phyloP scores from a whole-genome alignment of 2,113 vertebrate genomes.

The Mastomys coucha region DNA sequence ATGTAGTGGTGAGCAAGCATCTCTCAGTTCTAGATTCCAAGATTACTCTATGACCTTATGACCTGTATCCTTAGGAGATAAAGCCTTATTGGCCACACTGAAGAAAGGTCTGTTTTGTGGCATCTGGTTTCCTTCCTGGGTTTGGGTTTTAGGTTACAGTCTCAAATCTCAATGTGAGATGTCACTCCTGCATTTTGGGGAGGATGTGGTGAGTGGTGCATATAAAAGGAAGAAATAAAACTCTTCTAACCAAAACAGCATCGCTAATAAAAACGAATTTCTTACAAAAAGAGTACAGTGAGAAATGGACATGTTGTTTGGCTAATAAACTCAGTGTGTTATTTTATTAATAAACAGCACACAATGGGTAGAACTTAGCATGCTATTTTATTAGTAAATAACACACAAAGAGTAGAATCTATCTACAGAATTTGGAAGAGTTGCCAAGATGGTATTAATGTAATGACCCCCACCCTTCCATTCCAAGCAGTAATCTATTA shows the following conservation, averaged over 20 bases:
- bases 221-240: not conserved
- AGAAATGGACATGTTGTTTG: not conserved
- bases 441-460: not conserved
- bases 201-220: not conserved
- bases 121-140: slow-evolving; percentile 22
- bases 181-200: not conserved
- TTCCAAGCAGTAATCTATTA: not conserved
- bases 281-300: not conserved
- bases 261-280: not conserved
- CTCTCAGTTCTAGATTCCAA: not conserved
- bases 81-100: not conserved
- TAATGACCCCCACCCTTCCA: not conserved
- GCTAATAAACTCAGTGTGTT: not conserved
- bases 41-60: not conserved
- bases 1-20: not conserved
- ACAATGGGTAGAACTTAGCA: not conserved
- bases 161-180: not conserved
- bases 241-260: not conserved
- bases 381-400: not conserved
- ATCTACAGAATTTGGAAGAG: not conserved
- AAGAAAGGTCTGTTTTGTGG: not conserved
- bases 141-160: not conserved
- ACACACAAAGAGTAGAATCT: not conserved
- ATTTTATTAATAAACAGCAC: not conserved
- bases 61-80: not conserved